A percentile compares a stretch with the other conserved stretches of the same genome.
phyloP scores from a whole-genome alignment of 2,113 vertebrate genomes.

The Tringa solitaria region DNA sequence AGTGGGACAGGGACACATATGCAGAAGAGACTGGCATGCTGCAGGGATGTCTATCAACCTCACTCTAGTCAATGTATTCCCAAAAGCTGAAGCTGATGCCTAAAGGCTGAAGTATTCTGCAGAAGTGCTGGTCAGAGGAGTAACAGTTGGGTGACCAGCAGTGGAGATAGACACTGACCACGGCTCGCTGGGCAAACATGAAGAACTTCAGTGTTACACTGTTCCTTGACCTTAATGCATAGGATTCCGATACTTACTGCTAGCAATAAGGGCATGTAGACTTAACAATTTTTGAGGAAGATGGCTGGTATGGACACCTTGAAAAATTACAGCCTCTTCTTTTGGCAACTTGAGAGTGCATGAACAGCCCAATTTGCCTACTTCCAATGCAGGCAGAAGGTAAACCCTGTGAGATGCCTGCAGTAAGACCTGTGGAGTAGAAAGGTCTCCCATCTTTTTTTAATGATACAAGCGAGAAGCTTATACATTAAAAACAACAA shows the following conservation, averaged over 20 bases:
- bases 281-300: background rate
- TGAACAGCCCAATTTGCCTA: background rate
- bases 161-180: background rate
- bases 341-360: background rate
- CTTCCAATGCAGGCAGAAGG: background rate
- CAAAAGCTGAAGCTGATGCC: background rate
- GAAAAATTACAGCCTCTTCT: background rate
- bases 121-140: background rate
- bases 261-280: background rate
- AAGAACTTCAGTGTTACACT: background rate
- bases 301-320: background rate
- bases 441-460: background rate
- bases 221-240: background rate
- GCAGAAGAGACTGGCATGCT: background rate
- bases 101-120: no score
- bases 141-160: background rate
- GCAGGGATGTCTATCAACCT: background rate
- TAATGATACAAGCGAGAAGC: background rate
- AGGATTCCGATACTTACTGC: background rate
- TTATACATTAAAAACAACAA: slow-evolving; percentile 10
- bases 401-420: background rate
- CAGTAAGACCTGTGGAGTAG: background rate
- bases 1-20: background rate
- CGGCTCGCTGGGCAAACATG: rapidly evolving
- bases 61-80: background rate